Evolutionary conservation across 2,113 vertebrate genomes (phyloP).

Genomic region (Miniopterus natalensis): DNA sequence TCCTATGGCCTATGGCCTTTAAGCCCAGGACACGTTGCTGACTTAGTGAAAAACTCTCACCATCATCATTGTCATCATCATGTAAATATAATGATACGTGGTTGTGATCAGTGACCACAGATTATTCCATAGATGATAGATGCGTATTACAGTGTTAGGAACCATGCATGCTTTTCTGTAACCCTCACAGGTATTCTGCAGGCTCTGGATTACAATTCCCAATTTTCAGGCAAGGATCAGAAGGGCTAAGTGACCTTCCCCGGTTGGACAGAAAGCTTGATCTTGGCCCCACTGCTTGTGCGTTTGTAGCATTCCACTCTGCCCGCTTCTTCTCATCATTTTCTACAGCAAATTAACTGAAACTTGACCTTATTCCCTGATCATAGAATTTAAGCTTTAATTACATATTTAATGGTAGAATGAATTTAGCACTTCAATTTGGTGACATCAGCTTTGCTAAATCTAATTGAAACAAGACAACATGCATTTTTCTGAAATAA

Average conservation of each 20-base stretch:
- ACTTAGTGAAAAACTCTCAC: neutral
- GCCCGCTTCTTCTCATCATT: neutral
- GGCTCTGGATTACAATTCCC: neutral
- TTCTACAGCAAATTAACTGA: neutral
- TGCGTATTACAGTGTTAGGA: neutral
- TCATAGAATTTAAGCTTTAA: neutral
- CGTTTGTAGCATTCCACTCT: neutral
- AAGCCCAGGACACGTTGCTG: neutral
- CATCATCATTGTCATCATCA: neutral
- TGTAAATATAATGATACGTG: neutral
- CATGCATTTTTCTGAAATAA: constrained; percentile 15
- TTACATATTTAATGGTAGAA: neutral
- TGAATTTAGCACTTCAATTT: neutral
- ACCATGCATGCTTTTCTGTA: neutral
- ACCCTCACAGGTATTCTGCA: neutral
- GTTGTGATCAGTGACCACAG: neutral
- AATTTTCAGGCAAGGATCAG: neutral
- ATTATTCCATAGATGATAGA: neutral
- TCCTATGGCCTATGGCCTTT: neutral
- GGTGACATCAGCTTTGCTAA: neutral
- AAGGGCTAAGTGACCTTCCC: neutral
- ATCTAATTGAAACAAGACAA: neutral
- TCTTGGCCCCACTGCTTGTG: neutral
- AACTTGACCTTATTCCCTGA: neutral
- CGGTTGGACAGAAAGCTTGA: neutral